phyloP scores from a whole-genome alignment of 2,113 vertebrate species.

The Marcusenius ussheri region DNA sequence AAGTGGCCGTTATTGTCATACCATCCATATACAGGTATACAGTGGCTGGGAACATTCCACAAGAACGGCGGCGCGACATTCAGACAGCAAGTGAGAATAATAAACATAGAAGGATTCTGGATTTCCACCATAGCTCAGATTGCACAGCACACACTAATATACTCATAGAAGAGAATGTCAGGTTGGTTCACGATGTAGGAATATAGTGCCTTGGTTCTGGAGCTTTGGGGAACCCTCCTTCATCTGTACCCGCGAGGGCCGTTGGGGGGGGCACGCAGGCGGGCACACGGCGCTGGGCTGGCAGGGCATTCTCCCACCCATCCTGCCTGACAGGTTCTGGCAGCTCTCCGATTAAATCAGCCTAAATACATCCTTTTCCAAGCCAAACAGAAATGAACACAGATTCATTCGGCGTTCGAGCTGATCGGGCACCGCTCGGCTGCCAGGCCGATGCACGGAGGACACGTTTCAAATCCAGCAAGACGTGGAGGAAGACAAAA shows the following conservation, averaged over 20 bases:
- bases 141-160: neutral
- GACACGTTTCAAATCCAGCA: neutral
- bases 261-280: neutral
- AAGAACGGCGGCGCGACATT: neutral
- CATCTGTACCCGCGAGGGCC: neutral
- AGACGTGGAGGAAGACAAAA: neutral
- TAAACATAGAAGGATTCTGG: neutral
- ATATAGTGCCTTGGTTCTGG: neutral
- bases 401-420: neutral
- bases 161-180: neutral
- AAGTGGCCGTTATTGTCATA: neutral
- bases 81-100: neutral
- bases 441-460: neutral
- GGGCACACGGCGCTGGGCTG: neutral
- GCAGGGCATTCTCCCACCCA: neutral
- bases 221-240: neutral
- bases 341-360: neutral
- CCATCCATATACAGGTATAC: neutral
- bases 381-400: neutral
- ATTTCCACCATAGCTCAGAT: neutral
- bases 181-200: neutral
- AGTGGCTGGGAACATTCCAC: neutral
- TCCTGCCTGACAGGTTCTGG: neutral
- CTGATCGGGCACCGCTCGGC: too few relatives aligned
- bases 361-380: neutral